Percentiles rank a stretch among this genome's conserved stretches.
Conservation (phyloP, 92 coral and sea anemone species). For the Umimayanthus chanpuru region DNA sequence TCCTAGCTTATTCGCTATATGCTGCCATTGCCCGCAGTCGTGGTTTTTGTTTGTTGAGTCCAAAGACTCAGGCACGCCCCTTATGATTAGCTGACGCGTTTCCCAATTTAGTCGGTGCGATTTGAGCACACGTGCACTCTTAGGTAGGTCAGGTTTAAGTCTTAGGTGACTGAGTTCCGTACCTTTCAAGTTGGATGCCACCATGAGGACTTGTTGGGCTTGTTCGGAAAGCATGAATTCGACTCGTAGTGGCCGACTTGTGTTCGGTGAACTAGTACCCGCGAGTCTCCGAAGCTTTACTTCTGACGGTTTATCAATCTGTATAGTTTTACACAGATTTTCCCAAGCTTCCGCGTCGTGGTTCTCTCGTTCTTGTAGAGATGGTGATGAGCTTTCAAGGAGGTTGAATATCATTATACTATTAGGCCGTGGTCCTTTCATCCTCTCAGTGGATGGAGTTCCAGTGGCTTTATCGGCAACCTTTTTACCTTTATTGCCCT, state of each 20-base stretch:
- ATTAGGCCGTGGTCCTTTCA: neutral
- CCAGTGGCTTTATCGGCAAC: neutral
- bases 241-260: neutral
- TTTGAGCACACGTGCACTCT: neutral
- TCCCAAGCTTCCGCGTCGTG: neutral
- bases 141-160: neutral
- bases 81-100: neutral
- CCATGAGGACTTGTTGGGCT: neutral
- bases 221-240: neutral
- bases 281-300: neutral
- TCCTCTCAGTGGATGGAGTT: neutral
- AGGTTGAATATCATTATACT: neutral
- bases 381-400: neutral
- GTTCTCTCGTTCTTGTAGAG: neutral
- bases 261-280: neutral
- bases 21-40: neutral
- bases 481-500: neutral
- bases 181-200: neutral
- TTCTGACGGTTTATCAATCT: neutral
- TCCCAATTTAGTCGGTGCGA: neutral
- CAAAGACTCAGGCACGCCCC: neutral
- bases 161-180: neutral
- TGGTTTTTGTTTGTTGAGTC: neutral
- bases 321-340: neutral
- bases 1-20: neutral